Evolutionary conservation across 2,113 vertebrate genomes (phyloP), one percentile per base, ranked within the genome.

Genomic region (Istiophorus platypterus): DNA sequence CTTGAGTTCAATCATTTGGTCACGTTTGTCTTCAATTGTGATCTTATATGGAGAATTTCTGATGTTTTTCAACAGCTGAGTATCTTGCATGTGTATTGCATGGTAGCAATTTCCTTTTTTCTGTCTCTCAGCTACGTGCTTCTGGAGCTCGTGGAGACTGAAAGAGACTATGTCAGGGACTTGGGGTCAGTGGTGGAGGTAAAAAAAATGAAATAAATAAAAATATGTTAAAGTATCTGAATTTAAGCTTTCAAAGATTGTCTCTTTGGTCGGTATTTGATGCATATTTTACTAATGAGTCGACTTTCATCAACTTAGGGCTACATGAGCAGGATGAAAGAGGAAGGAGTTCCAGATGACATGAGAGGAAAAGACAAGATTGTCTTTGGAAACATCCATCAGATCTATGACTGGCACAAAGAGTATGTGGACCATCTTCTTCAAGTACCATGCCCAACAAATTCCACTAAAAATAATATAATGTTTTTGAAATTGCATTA

Each of bases 341-440:
- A 99, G 87, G 98, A 99, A 31, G 98, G 98, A 0, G 97, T 99
- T 73, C 98, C 98, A 1, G 98, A 99, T 76, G 98, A 99, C 92
- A 99, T 99, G 98, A 98, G 98, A 92, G 98, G 98, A 81, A 99
- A 99, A 95, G 98, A 99, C 94, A 99, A 99, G 94, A 99, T 99
- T 24, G 97, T 99, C 29, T 99, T 99, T 91, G 98, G 98, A 92
- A 99, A 99, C 92, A 99, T 99, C 90, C 98, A 99, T 93, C 98
- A 99, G 95, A 99, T 99, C 82, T 99, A 98, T 11, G 98, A 99
- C 93, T 99, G 98, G 98, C 98, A 99, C 96, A 96, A 96, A 96
- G 98, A 99, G 98, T 99, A 97, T 0, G 97, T 93, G 34, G 7
- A 39, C 39, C 13, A 1, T 54, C 22, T 70, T 45, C 20, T 70